Evolutionary conservation across 2,888 invertebrate species (phyloP), one percentile per base, ranked within the genome.

Genomic region (Graphium colonna): DNA sequence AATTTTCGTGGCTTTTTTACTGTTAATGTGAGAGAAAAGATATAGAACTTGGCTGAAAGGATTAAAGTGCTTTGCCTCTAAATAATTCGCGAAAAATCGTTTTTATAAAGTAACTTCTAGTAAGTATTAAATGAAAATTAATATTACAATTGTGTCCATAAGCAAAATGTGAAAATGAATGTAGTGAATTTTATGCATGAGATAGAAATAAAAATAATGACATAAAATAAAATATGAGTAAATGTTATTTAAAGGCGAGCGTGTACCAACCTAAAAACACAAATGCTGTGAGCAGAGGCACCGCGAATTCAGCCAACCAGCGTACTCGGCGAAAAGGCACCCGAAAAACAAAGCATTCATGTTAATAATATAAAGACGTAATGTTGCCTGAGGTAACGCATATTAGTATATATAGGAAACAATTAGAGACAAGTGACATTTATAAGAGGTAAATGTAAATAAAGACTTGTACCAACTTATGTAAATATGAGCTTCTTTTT

Each of bases 281-380:
- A 83, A 82, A 80, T 82, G 79, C 74, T 76, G 87, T 87, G 85
- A 89, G 86, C 82, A 84, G 87, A 84, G 83, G 82, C 79, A 83
- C 85, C 85, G 82, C 69, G 76, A 70, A 67, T 65, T 69, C 82
- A 75, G 78, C 79, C 79, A 75, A 67, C 71, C 79, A 73, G 82
- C 81, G 68, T 58, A 64, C 84, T 80, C 84, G 82, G 73, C 71
- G 77, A 65, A 51, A 62, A 69, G 62, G 64, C 63, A 64, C 77
- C 86, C 86, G 82, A 84, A 81, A 85, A 84, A 84, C 68, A 87
- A 87, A 60, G 82, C 79, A 80, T 75, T 73, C 68, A 71, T 59
- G 81, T 86, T 85, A 84, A 75, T 85, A 84, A 75, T 74, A 63
- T 56, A 43, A 60, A 69, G 41, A 18, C 33, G 16, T 42, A 41